Conservation (phyloP, 2,113 vertebrate species). For the Pogona vitticeps region DNA sequence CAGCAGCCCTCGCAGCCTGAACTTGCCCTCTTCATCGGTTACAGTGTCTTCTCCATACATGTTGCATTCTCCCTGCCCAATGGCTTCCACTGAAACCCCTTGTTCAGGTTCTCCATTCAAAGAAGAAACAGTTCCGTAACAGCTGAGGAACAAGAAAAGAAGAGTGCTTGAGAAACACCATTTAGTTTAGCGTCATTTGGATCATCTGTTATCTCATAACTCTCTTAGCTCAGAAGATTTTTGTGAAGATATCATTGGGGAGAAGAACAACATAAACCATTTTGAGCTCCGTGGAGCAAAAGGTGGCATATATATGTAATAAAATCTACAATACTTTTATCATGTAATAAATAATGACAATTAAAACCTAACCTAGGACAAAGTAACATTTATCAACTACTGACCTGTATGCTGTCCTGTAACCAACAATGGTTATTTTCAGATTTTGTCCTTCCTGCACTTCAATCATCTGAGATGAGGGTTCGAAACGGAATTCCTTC, state of each 20-base stretch:
- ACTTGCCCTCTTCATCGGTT: slow-evolving; percentile 93
- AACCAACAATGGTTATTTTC: slow-evolving; percentile 88
- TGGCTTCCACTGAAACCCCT: slow-evolving; percentile 90
- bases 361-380: not conserved
- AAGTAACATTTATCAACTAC: not conserved
- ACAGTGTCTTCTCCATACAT: slow-evolving; percentile 94
- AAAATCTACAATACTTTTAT: not conserved
- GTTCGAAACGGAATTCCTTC: slow-evolving; percentile 98
- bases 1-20: slow-evolving; percentile 91
- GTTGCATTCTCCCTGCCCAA: slow-evolving; percentile 89
- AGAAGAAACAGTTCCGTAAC: slow-evolving; percentile 92
- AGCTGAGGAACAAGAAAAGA: slow-evolving; percentile 73
- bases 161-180: not conserved
- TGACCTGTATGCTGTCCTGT: slow-evolving; percentile 92
- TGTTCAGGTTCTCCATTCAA: slow-evolving; percentile 94
- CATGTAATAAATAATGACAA: not conserved
- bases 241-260: not conserved
- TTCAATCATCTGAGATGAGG: slow-evolving; percentile 95
- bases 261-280: too few species aligned
- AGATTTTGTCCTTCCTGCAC: slow-evolving; percentile 94
- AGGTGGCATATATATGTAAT: not conserved
- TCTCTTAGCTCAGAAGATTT: not conserved
- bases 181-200: not conserved
- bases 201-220: too few species aligned
- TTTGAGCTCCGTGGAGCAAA: not conserved